Conservation (phyloP, 2,888 invertebrate species). For the Arctia plantaginis region DNA sequence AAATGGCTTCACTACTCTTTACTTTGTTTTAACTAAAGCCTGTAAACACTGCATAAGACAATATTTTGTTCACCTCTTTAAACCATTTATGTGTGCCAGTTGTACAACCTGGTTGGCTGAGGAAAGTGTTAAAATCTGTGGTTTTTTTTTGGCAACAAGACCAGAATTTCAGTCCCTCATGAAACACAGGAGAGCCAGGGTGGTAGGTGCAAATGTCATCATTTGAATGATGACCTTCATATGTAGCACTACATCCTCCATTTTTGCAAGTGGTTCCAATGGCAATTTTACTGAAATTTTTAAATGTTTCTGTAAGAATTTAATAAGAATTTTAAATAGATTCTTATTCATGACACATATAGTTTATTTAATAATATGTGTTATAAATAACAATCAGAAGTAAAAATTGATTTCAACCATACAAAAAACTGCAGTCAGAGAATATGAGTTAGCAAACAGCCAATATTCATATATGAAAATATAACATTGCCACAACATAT, state of each 20-base stretch:
- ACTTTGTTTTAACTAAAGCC: too few relatives aligned
- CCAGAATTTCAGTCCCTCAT: conserved; percentile 99
- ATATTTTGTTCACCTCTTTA: conserved; percentile 85
- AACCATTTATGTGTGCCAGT: conserved; percentile 95
- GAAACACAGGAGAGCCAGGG: conserved; percentile 96
- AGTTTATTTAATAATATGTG: too few relatives aligned
- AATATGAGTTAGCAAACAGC: too few relatives aligned
- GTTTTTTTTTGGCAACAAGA: conserved; percentile 97
- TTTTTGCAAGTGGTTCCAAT: conserved; percentile 95
- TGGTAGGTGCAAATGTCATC: conserved; percentile 91
- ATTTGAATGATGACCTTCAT: conserved; percentile 88
- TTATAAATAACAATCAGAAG: too few relatives aligned
- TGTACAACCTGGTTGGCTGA: conserved; percentile 96
- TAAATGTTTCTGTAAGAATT: not conserved
- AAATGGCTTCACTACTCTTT: too few relatives aligned
- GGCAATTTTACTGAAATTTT: conserved; percentile 76
- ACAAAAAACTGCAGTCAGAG: too few relatives aligned
- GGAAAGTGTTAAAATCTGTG: conserved; percentile 96
- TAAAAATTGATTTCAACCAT: too few relatives aligned
- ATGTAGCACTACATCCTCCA: conserved; percentile 91
- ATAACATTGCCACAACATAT: too few relatives aligned
- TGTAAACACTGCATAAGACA: not conserved
- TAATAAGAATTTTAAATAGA: not conserved
- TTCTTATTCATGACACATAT: not conserved
- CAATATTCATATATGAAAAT: too few relatives aligned